Conservation (phyloP, 37 sponge, comb jelly and placozoan genomes). For the Axinella damicornis region DNA sequence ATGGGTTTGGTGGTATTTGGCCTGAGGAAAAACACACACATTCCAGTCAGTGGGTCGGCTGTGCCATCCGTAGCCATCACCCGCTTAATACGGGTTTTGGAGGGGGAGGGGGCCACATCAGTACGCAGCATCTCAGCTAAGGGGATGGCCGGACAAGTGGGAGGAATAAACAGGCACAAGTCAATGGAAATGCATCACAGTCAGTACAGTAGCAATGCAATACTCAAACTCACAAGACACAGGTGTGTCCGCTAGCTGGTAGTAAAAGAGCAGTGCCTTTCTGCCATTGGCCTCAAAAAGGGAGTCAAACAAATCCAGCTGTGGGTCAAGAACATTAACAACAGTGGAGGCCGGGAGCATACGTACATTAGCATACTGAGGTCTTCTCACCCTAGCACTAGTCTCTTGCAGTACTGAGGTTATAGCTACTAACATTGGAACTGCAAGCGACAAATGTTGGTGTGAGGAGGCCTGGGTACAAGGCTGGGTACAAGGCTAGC, state of each 20-base stretch:
- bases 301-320: constrained; percentile 83
- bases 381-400: too few relatives aligned
- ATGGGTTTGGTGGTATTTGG: constrained; percentile 64
- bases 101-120: constrained; percentile 25
- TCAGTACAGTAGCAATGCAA: neutral
- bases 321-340: constrained; percentile 4
- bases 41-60: constrained; percentile 65
- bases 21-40: constrained; percentile 84
- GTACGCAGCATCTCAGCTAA: constrained; percentile 32
- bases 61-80: constrained; percentile 84
- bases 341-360: too few relatives aligned
- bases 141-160: neutral
- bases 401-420: too few relatives aligned
- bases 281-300: constrained; percentile 87
- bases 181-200: neutral
- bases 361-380: too few relatives aligned
- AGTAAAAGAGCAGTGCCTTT: constrained; percentile 80
- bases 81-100: constrained; percentile 38
- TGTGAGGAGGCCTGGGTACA: too few relatives aligned
- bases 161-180: neutral
- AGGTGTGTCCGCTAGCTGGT: constrained; percentile 77
- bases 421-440: too few relatives aligned
- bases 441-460: too few relatives aligned
- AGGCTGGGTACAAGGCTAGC: too few relatives aligned
- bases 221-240: constrained; percentile 37